phyloP scores from a whole-genome alignment of 2,113 vertebrate species.

The Calypte anna region DNA sequence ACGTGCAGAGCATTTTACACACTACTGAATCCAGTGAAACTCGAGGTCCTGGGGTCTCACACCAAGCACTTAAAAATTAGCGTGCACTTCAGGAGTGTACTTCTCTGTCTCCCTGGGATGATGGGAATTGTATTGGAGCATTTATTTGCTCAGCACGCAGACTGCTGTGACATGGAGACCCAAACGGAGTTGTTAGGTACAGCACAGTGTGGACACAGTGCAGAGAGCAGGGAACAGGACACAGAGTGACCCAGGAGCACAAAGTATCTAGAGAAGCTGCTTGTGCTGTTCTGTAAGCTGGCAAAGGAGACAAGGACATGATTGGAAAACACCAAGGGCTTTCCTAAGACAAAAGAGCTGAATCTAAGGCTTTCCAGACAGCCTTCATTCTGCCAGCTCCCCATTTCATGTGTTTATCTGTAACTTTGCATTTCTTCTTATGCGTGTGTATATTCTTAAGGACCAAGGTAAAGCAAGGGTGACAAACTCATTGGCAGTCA shows the following conservation, averaged over 20 bases:
- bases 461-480: not conserved
- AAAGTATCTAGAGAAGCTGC: not conserved
- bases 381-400: not conserved
- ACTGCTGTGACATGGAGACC: not conserved
- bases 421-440: not conserved
- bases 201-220: accelerated
- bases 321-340: not conserved
- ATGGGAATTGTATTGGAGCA: not conserved
- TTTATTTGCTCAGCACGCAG: not conserved
- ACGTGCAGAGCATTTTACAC: not conserved
- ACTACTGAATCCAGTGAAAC: not conserved
- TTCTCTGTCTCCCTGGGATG: not conserved
- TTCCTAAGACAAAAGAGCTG: not conserved
- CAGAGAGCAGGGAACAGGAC: not conserved
- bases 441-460: accelerated
- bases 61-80: not conserved
- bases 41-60: not conserved
- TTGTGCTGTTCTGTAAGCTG: not conserved
- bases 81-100: not conserved
- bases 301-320: accelerated
- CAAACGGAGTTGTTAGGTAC: accelerated
- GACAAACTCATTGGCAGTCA: not conserved
- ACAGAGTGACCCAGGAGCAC: not conserved
- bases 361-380: not conserved
- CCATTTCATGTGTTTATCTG: not conserved